Evolutionary conservation across 2,797 vertebrate genomes (phyloP).

Genomic region (Cheirogaleus major): DNA sequence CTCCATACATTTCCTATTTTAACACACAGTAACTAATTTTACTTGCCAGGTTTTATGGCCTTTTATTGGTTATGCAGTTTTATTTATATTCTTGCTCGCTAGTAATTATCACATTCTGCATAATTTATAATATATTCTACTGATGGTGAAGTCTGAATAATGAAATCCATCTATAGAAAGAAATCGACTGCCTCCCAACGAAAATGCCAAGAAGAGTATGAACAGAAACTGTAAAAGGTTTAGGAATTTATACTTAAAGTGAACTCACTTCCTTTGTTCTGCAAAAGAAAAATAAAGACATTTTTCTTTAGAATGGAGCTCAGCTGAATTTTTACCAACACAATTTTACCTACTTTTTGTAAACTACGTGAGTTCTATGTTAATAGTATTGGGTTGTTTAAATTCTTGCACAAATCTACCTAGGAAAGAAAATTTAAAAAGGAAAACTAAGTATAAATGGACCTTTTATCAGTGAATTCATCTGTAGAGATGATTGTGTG

Average conservation of each 20-base stretch:
- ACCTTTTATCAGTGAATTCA: not conserved
- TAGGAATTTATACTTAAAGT: constrained; percentile 43
- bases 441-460: not conserved
- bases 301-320: not conserved
- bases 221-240: constrained; percentile 59
- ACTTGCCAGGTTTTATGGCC: constrained; percentile 78
- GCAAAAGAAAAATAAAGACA: constrained; percentile 1
- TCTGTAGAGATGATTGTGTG: not conserved
- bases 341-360: not conserved
- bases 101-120: constrained; percentile 79
- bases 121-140: constrained; percentile 77
- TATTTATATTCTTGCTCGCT: constrained; percentile 76
- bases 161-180: constrained; percentile 70
- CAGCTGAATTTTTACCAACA: not conserved
- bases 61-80: constrained; percentile 77
- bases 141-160: constrained; percentile 74
- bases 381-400: not conserved
- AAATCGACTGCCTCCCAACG: constrained; percentile 49
- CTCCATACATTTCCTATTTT: constrained; percentile 59
- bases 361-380: not conserved
- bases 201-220: constrained; percentile 61
- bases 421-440: not conserved
- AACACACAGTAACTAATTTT: constrained; percentile 75
- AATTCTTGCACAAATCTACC: not conserved
- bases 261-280: constrained; percentile 54